Percentiles rank a stretch among this genome's conserved stretches.
phyloP scores from a whole-genome alignment of 1,140 invertebrate species.

The Camponotus floridanus region DNA sequence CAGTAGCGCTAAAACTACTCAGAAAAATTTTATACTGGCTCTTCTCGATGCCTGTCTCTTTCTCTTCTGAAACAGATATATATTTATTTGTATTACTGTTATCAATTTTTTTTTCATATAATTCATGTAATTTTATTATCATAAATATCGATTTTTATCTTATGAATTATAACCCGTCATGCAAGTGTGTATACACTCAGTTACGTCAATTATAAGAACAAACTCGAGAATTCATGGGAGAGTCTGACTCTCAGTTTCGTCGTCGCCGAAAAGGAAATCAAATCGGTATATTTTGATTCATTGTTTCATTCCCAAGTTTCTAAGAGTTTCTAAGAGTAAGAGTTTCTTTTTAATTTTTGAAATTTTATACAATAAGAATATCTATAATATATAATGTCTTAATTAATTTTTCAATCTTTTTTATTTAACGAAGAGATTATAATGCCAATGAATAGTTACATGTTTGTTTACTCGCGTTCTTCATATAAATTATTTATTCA shows the following conservation, averaged over 20 bases:
- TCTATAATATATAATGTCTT: background rate
- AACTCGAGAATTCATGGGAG: background rate
- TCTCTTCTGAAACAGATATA: no score
- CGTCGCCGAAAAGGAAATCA: background rate
- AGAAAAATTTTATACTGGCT: no score
- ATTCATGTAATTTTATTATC: no score
- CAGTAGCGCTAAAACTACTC: no score
- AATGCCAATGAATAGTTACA: background rate
- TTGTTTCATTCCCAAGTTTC: background rate
- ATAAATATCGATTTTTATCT: no score
- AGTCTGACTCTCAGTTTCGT: background rate
- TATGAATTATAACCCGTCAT: no score
- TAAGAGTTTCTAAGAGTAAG: no score
- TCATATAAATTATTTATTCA: conserved; percentile 25
- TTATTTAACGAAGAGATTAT: background rate
- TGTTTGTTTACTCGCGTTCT: background rate
- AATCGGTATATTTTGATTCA: background rate
- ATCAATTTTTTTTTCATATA: no score
- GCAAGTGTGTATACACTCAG: no score
- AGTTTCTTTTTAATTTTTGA: background rate
- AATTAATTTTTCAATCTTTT: conserved; percentile 21
- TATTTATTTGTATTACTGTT: no score
- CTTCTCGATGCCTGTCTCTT: no score
- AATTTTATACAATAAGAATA: background rate
- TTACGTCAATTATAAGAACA: background rate